Percentiles rank a stretch among this genome's conserved stretches.
phyloP scores from a whole-genome alignment of 1,140 invertebrate genomes.

The Eumaeus atala region DNA sequence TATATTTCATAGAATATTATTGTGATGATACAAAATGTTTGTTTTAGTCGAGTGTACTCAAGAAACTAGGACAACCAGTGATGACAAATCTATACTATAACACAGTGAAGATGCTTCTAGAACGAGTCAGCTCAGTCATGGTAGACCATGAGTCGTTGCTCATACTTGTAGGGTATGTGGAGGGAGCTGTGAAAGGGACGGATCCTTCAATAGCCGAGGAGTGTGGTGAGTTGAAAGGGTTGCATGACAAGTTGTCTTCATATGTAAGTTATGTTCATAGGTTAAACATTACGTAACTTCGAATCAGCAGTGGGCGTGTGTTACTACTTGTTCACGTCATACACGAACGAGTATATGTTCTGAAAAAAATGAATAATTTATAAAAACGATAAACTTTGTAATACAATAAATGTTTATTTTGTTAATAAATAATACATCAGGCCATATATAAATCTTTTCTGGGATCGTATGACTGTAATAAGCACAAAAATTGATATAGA shows the following conservation, averaged over 20 bases:
- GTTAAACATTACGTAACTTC: too few species aligned
- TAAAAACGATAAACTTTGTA: too few species aligned
- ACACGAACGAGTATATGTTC: too few species aligned
- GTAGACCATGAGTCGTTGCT: constrained; percentile 91
- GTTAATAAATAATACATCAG: too few species aligned
- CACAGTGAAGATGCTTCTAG: constrained; percentile 94
- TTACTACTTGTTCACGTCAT: too few species aligned
- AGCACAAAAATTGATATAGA: too few species aligned
- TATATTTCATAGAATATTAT: too few species aligned
- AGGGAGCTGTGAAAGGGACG: constrained; percentile 83
- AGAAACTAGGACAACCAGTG: constrained; percentile 93
- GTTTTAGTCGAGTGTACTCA: constrained; percentile 83
- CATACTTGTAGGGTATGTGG: constrained; percentile 81
- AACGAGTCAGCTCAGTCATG: constrained; percentile 95
- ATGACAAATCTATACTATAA: constrained; percentile 97
- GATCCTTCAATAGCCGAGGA: constrained; percentile 89
- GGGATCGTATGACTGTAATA: too few species aligned
- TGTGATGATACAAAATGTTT: constrained; percentile 19
- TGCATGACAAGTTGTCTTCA: neutral
- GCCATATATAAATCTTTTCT: too few species aligned
- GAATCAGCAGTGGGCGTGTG: too few species aligned
- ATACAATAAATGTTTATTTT: too few species aligned
- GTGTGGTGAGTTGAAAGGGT: constrained; percentile 73
- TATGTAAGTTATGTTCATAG: neutral
- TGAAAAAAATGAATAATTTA: too few species aligned